Base-by-base conservation (phyloP, 2,113 vertebrate species). In the Phoenicopterus ruber region DNA sequence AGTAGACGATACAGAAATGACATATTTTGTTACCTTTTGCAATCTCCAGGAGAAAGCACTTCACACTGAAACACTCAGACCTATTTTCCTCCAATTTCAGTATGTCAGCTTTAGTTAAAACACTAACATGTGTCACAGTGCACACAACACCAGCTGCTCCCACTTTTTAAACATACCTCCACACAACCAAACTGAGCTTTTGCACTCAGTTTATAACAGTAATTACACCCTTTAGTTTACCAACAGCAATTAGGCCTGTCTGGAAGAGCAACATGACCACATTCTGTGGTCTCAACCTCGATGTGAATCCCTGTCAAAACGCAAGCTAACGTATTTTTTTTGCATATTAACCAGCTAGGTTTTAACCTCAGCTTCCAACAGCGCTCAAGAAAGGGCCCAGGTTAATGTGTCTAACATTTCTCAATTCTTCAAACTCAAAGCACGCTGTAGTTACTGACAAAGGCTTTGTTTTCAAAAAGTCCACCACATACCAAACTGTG, bases 131-230 rank as follows among this genome's bases (percentile, higher is more conserved):
- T 59, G 47, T n/a, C 6, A 2, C 1, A 13, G 40, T 44, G 47
- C 63, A 42, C 36, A 38, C 29, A 77, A 0, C 54, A 72, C 16
- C 65, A 79, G 77, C 59, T 72, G 61, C 54, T 91, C 31, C 49
- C 49, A 82, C 36, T 50, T 78, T 83, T 28, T 24, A 50, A 74
- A 71, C 3, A 0, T 15, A 82, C 15, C 58, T 65, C 74, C 70
- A 25, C 0, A 0, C 21, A 79, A 52, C 9, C 0, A 0, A 86
- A 15, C 15, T 63, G 36, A 70, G 55, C 26, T 77, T 91, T 29
- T 61, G 15, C 63, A 61, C 34, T 32, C 14, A 24, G 36, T 82
- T 79, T 69, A 58, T 20, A 70, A 70, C n/a, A 81, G 84, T 9
- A 6, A 88, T 81, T 74, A 71, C 6, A 34, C 25, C 20, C n/a